These are phyloP conservation scores for Tetanocera ferruginea DNA, from an alignment of 2,888 invertebrate species.

Conservation along the genomic window DNA sequence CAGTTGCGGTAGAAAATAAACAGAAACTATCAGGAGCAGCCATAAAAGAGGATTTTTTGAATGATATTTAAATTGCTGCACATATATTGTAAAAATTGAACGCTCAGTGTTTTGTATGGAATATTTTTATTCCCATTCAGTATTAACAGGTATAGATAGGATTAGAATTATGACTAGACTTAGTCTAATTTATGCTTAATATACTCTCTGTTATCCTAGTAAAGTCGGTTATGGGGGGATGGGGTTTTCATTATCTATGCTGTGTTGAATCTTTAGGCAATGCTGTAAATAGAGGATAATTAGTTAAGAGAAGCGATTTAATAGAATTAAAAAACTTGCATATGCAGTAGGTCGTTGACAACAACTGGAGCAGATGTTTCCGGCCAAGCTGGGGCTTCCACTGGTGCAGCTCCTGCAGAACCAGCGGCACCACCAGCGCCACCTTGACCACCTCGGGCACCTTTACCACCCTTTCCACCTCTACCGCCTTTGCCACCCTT, in stretches of 20 bases:
- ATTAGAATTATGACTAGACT: constrained; percentile 31
- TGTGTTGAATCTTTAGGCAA: too few species aligned
- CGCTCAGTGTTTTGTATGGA: background rate
- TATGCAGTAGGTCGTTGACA: constrained; percentile 25
- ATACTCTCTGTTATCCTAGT: constrained; percentile 14
- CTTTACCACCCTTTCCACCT: constrained; percentile 60
- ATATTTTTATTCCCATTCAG: constrained; percentile 34
- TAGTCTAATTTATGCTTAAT: constrained; percentile 13
- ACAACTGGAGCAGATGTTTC: background rate
- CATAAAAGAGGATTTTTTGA: too few species aligned
- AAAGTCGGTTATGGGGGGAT: background rate
- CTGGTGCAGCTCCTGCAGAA: constrained; percentile 49
- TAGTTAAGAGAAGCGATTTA: background rate
- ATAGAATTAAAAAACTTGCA: constrained; percentile 16
- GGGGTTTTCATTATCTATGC: too few species aligned
- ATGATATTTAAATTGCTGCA: too few species aligned
- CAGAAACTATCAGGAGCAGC: too few species aligned
- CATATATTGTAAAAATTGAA: background rate
- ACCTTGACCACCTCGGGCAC: constrained; percentile 51
- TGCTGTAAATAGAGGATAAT: background rate
- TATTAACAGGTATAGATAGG: background rate
- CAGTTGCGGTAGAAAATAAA: too few species aligned
- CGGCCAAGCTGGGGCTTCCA: constrained; percentile 38
- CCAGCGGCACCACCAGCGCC: constrained; percentile 59
- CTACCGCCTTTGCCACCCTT: constrained; percentile 60